These are phyloP conservation scores for Cerastis leucographa DNA, from an alignment of 2,888 invertebrate genomes.

Conservation along the genomic window DNA sequence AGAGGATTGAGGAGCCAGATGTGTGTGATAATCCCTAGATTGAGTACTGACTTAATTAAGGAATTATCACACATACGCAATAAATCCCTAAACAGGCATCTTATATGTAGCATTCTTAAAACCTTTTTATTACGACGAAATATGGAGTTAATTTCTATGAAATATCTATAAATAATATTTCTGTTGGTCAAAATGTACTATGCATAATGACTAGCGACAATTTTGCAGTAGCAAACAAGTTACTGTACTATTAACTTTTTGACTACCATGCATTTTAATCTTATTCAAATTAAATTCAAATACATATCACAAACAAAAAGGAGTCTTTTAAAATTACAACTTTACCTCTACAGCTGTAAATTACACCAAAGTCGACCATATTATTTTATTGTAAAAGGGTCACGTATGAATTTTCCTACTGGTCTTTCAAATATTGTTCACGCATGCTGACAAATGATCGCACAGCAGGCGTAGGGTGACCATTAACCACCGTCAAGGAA, in stretches of 20 bases:
- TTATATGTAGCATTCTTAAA: background rate
- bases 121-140: background rate
- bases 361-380: constrained; percentile 22
- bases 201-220: background rate
- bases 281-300: constrained; percentile 50
- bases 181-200: background rate
- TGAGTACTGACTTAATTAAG: too few species aligned
- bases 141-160: background rate
- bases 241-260: background rate
- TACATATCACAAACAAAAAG: constrained; percentile 42
- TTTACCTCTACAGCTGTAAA: background rate
- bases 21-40: too few species aligned
- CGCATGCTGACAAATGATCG: constrained; percentile 82
- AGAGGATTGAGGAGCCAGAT: too few species aligned
- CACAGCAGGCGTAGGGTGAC: constrained; percentile 83
- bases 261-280: constrained; percentile 27
- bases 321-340: constrained; percentile 27
- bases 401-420: background rate
- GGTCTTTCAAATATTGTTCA: constrained; percentile 57
- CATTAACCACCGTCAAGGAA: constrained; percentile 79
- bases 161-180: background rate
- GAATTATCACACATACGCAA: too few species aligned
- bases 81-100: too few species aligned
- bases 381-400: background rate
- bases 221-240: constrained; percentile 21